Conservation (phyloP, 2,113 vertebrate species). For the Rhinopithecus roxellana region DNA sequence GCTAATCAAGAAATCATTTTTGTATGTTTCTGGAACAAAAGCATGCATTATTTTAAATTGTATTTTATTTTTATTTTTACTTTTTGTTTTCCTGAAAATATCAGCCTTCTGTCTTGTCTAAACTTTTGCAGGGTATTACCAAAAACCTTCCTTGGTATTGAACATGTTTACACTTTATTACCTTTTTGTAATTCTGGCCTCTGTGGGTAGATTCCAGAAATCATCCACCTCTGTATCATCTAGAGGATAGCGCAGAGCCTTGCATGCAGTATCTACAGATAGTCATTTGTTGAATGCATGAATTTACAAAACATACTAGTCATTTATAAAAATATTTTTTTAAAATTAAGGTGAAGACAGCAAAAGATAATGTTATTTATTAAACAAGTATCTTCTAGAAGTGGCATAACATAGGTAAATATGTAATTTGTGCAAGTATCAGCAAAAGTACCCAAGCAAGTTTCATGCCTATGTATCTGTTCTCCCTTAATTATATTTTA, state of each 20-base stretch:
- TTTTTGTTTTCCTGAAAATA: not conserved
- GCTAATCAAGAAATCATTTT: not conserved
- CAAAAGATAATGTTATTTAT: too few relatives aligned
- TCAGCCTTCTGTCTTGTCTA: not conserved
- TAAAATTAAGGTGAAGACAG: not conserved
- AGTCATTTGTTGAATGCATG: not conserved
- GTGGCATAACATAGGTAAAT: not conserved
- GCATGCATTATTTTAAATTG: not conserved
- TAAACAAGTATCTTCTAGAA: not conserved
- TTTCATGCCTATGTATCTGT: not conserved
- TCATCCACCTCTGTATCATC: not conserved
- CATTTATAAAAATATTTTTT: not conserved
- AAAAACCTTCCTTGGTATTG: not conserved
- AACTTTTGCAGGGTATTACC: not conserved
- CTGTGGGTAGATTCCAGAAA: not conserved
- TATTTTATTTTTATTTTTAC: not conserved
- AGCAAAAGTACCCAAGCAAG: not conserved
- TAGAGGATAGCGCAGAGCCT: not conserved
- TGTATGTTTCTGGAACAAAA: not conserved
- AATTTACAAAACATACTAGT: not conserved
- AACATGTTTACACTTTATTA: not conserved
- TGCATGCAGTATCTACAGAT: accelerated
- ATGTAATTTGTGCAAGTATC: not conserved
- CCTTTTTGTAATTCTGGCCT: not conserved
- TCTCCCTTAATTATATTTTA: not conserved